phyloP scores from a whole-genome alignment of 2,797 vertebrate genomes.

The Acrossocheilus fasciatus region DNA sequence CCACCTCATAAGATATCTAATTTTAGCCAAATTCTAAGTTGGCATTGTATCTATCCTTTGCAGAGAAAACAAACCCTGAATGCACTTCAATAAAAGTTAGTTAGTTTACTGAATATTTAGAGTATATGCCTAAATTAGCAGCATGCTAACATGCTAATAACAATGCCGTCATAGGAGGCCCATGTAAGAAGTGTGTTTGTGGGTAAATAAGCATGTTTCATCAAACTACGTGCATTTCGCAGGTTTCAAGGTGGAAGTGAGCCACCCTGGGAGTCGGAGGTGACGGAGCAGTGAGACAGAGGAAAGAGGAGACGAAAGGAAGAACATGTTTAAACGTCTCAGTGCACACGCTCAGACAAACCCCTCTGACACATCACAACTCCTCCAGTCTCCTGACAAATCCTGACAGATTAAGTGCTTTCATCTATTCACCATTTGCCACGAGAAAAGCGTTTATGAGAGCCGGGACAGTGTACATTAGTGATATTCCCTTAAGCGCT shows the following conservation, averaged over 20 bases:
- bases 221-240: not conserved
- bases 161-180: too few relatives aligned
- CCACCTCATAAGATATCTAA: not conserved
- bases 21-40: not conserved
- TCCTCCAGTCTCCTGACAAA: slow-evolving; percentile 68
- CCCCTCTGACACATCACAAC: slow-evolving; percentile 61
- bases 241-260: slow-evolving; percentile 28
- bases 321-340: slow-evolving; percentile 45
- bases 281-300: slow-evolving; percentile 46
- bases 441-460: slow-evolving; percentile 57
- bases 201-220: slow-evolving; percentile 23
- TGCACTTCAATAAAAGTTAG: not conserved
- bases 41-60: not conserved
- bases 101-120: not conserved
- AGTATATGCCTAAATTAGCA: not conserved
- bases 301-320: slow-evolving; percentile 33
- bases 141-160: not conserved
- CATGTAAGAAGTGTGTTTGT: not conserved
- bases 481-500: slow-evolving; percentile 72
- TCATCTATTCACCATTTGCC: slow-evolving; percentile 64
- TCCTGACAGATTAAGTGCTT: slow-evolving; percentile 79
- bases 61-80: not conserved
- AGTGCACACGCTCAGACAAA: slow-evolving; percentile 44
- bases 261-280: slow-evolving; percentile 28
- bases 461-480: slow-evolving; percentile 68